These are phyloP conservation scores for Mnemiopsis leidyi DNA, from an alignment of 37 sponge, comb jelly and placozoan genomes.

Conservation along the genomic window DNA sequence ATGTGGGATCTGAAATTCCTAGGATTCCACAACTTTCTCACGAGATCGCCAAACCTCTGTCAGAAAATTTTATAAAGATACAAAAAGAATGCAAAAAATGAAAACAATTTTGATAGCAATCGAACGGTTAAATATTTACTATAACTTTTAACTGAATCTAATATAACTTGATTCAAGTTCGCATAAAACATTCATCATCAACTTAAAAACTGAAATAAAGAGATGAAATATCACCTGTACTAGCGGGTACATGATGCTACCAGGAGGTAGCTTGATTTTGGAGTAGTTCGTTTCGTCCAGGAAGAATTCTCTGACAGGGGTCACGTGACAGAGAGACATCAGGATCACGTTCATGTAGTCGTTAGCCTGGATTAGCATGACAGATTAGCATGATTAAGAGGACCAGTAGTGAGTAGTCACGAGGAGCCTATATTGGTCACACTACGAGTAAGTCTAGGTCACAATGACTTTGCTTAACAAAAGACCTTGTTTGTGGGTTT, in stretches of 20 bases:
- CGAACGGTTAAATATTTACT: no score
- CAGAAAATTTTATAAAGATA: background rate
- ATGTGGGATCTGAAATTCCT: constrained; percentile 93
- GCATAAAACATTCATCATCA: no score
- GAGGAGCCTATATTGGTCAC: no score
- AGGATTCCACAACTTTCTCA: constrained; percentile 98
- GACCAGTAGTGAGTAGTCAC: no score
- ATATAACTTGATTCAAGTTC: no score
- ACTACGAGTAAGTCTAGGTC: no score
- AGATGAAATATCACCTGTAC: constrained; percentile 66
- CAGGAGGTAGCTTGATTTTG: constrained; percentile 87
- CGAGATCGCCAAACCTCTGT: constrained; percentile 86
- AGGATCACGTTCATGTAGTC: constrained; percentile 99
- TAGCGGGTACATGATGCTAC: constrained; percentile 83
- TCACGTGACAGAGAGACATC: constrained; percentile 84
- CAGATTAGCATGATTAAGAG: no score
- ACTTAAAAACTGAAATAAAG: no score
- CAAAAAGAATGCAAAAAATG: background rate
- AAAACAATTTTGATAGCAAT: no score
- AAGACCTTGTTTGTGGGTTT: no score
- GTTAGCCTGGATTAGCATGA: constrained; percentile 85
- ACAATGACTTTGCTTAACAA: no score
- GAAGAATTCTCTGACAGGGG: constrained; percentile 85
- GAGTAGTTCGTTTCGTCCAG: constrained; percentile 78
- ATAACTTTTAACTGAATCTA: no score